Base-by-base conservation (phyloP, 2,888 invertebrate species). In the Sinohyriopsis cumingii region DNA sequence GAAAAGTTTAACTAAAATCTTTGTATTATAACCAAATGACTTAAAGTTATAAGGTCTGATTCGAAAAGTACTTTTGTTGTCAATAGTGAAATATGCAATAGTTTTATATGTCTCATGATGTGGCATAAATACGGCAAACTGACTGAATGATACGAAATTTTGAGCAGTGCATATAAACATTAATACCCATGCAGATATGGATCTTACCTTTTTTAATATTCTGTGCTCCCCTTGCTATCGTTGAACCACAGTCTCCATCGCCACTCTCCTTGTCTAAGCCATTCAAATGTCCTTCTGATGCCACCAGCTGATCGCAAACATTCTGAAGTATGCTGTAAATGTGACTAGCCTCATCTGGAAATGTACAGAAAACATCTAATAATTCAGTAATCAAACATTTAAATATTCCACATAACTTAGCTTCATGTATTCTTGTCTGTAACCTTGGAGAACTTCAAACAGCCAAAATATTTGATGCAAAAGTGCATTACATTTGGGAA, bases 231-330 rank as follows among this genome's bases (percentile, higher is more conserved):
- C 90, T 87, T 73, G 92, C 92, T 19, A 94, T 86, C 0, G 93
- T 93, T 20, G 92, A 92, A 5, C 96, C 95, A 82, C 94, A 94
- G 88, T 95, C 94, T 0, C 95, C 94, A 83, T 95, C 94, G 0
- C 94, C 95, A 77, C 92, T 92, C 57, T 93, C 93, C 0, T 92
- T 91, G 88, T 95, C 95, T 71, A 95, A 91, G 55, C 90, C 90
- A 88, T 92, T 88, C 87, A 93, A 85, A 73, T 93, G 91, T 24
- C 90, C 90, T 80, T 94, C 93, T 73, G 92, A 92, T 55, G 91
- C 91, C 54, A 93, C 91, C 65, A 95, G 84, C 20, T 92, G 92
- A 33, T 93, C 79, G 67, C 87, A 87, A 1, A 87, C 86, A 54
- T 75, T 71, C 64, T 79, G 70, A 53, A 88, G 45, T 25, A 77